Conservation (phyloP, 2,113 vertebrate species). For the Tachysurus vachellii region DNA sequence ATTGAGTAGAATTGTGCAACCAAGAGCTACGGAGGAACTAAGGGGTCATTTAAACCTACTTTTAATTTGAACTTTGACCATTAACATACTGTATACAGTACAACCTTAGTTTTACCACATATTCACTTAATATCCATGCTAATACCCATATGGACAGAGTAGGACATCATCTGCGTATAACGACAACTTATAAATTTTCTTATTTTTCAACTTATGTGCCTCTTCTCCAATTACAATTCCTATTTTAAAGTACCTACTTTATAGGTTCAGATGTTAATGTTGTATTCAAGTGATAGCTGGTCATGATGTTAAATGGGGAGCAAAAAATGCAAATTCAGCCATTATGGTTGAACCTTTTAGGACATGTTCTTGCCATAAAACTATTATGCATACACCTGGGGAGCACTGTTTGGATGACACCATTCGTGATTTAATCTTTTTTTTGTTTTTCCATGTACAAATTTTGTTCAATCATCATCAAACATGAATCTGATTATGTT, state of each 20-base stretch:
- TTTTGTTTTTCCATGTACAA: not conserved
- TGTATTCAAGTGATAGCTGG: not conserved
- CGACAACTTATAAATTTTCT: too few relatives aligned
- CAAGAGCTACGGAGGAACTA: too few relatives aligned
- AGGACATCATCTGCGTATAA: too few relatives aligned
- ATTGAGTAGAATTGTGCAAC: not conserved
- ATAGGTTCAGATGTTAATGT: not conserved
- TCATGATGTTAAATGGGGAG: not conserved
- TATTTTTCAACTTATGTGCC: too few relatives aligned
- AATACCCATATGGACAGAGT: too few relatives aligned
- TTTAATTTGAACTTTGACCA: too few relatives aligned
- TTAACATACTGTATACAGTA: too few relatives aligned
- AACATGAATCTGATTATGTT: not conserved
- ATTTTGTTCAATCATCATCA: not conserved
- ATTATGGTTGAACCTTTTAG: not conserved
- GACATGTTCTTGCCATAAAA: not conserved
- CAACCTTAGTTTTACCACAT: too few relatives aligned
- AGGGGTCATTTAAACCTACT: too few relatives aligned
- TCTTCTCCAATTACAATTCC: too few relatives aligned
- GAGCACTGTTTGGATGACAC: not conserved
- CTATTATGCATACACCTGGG: not conserved
- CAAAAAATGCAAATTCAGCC: not conserved
- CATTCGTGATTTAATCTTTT: not conserved
- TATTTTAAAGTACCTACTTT: too few relatives aligned
- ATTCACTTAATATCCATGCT: too few relatives aligned